Conservation (phyloP, 2,113 vertebrate genomes). For the Pantherophis guttatus region DNA sequence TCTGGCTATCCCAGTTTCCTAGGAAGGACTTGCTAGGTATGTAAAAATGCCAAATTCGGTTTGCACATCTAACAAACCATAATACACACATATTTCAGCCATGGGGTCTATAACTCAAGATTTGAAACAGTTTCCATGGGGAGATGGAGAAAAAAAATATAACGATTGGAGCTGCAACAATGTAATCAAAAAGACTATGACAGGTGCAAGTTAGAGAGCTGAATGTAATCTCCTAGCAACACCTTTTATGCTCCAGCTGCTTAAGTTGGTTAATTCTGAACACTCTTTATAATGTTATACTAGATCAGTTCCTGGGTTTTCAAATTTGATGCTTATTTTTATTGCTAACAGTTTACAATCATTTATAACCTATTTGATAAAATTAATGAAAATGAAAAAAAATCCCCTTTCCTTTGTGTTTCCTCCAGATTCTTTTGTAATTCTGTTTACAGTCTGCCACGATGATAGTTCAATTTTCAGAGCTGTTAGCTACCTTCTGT, state of each 20-base stretch:
- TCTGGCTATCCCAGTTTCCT: background rate
- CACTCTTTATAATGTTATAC: constrained; percentile 13
- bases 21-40: background rate
- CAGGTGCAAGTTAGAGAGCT: background rate
- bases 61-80: background rate
- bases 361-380: constrained; percentile 70
- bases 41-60: background rate
- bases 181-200: background rate
- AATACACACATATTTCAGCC: background rate
- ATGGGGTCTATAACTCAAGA: background rate
- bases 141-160: background rate
- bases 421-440: constrained; percentile 42
- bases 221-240: no score
- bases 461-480: constrained; percentile 72
- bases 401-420: constrained; percentile 43
- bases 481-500: constrained; percentile 63
- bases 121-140: background rate
- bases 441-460: constrained; percentile 67
- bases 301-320: constrained; percentile 13
- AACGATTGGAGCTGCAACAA: background rate
- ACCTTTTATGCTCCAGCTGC: background rate
- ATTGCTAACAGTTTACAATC: constrained; percentile 58
- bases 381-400: constrained; percentile 58
- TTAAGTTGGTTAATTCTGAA: background rate
- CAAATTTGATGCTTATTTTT: constrained; percentile 24